Conservation (phyloP, 2,113 vertebrate genomes). For the Oreochromis niloticus region DNA sequence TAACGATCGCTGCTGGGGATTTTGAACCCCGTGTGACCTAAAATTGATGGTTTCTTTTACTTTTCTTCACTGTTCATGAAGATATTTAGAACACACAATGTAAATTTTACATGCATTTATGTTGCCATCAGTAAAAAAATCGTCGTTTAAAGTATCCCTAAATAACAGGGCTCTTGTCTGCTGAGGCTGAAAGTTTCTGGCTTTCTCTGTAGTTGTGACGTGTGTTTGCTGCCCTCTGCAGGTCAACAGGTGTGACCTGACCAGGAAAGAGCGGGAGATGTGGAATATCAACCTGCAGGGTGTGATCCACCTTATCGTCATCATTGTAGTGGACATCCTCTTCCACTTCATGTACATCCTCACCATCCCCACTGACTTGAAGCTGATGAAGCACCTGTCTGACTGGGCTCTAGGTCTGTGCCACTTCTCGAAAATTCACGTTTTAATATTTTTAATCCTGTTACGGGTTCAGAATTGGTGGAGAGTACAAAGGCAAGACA, state of each 20-base stretch:
- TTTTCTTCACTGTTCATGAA: not conserved
- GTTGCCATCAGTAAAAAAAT: not conserved
- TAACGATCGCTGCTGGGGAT: not conserved
- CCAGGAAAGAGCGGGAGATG: slow-evolving; percentile 81
- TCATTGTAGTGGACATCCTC: slow-evolving; percentile 81
- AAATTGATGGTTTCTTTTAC: not conserved
- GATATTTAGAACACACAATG: not conserved
- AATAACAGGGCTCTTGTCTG: not conserved
- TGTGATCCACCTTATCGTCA: slow-evolving; percentile 65
- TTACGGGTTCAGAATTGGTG: too few species aligned
- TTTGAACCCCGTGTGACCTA: fast-evolving
- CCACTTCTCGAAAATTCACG: fast-evolving
- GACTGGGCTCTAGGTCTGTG: slow-evolving; percentile 89
- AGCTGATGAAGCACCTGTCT: slow-evolving; percentile 80
- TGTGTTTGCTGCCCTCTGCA: slow-evolving; percentile 50
- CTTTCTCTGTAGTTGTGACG: not conserved
- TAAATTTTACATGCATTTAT: not conserved
- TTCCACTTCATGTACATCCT: slow-evolving; percentile 97
- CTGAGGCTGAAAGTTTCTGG: not conserved
- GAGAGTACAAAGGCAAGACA: too few species aligned
- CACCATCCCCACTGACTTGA: slow-evolving; percentile 86
- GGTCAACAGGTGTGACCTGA: slow-evolving; percentile 76
- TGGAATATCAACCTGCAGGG: slow-evolving; percentile 80
- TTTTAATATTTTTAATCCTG: not conserved
- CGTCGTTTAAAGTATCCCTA: fast-evolving